Base-by-base conservation (phyloP, 2,113 vertebrate species). In the Mus pahari region DNA sequence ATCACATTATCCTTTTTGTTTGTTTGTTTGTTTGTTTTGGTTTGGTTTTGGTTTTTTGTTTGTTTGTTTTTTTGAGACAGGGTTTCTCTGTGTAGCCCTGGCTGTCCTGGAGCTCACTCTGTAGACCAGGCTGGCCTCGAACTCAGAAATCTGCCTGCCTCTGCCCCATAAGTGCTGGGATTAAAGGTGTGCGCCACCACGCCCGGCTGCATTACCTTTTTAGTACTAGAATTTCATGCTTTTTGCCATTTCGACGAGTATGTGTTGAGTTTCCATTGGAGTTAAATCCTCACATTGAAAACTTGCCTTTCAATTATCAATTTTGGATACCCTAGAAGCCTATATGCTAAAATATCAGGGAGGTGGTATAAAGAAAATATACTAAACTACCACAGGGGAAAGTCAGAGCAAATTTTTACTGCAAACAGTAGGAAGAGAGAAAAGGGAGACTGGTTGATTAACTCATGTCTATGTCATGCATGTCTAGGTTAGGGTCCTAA, bases 241-340 rank as follows among this genome's bases (percentile, higher is more conserved):
- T 39, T 13, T 26, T 91, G 9, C 11, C 58, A 31, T 39, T 92
- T 31, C 79, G 39, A 24, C 81, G 31, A 75, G 9, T 62, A 75
- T 77, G 33, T 22, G 86, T 91, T 31, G 14, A n/a, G 39, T 77
- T 94, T 95, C 9, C n/a, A 79, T 60, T 86, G 39, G 39, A 89
- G 82, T 92, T 79, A 79, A 90, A 83, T 48, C 1, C 84, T 91
- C 78, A 45, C 8, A 19, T 86, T 48, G 84, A 81, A 89, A 96
- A 64, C 33, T 71, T 86, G 53, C 16, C 75, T 22, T 81, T 91
- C 75, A 82, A 93, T 81, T 66, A 33, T 90, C 10, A 39, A 36
- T 48, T 86, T 60, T 93, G 66, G 50, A 45, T 31, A 71, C 16
- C 28, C 78, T 82, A 89, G 81, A 78, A 53, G 48, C 45, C 68